Base-by-base conservation (phyloP, 1,140 invertebrate species). In the Nephila pilipes region DNA sequence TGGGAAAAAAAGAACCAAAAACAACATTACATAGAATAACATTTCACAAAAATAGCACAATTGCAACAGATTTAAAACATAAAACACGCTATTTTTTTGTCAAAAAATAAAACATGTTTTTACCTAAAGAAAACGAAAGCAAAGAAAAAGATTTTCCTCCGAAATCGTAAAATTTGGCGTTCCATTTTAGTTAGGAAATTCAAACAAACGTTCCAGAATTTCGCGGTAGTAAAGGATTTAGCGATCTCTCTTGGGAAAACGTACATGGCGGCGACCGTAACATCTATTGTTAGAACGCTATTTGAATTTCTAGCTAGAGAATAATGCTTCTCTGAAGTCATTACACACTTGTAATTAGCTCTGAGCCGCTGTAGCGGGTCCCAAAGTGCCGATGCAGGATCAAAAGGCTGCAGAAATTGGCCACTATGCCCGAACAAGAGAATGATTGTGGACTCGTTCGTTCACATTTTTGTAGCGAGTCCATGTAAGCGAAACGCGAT, bases 291-390 rank as follows among this genome's bases (percentile, higher is more conserved):
- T 88, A 55, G 46, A 83, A 25, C 80, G 6, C 20, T 58, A 88
- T 88, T 88, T 88, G 87, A 88, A 88, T 88, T 69, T 88, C 60
- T 38, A 16, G 16, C 22, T n/a, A 2, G 85, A 87, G 32, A 60
- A 60, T 60, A 60, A 88, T 46, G 36, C 65, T 75, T 75, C 29
- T 69, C 87, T 55, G 65, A 88, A 88, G 60, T 75, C 87, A 88
- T 88, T 88, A 88, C 87, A 88, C 22, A 36, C 38, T 46, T n/a
- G 87, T 88, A 88, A 88, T 88, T 88, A 88, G 87, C 87, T 75
- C 65, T 88, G 87, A 58, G 87, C 87, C 65, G 4, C 18, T 25
- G 25, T 18, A 8, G 25, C 25, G 29, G n/a, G 85, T 87, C 85
- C 85, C 85, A 20, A 29, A 87, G 58, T 54, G 60, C 63, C 87